These are phyloP conservation scores for Pholis gunnellus DNA, from an alignment of 2,113 vertebrate genomes.

Conservation along the genomic window DNA sequence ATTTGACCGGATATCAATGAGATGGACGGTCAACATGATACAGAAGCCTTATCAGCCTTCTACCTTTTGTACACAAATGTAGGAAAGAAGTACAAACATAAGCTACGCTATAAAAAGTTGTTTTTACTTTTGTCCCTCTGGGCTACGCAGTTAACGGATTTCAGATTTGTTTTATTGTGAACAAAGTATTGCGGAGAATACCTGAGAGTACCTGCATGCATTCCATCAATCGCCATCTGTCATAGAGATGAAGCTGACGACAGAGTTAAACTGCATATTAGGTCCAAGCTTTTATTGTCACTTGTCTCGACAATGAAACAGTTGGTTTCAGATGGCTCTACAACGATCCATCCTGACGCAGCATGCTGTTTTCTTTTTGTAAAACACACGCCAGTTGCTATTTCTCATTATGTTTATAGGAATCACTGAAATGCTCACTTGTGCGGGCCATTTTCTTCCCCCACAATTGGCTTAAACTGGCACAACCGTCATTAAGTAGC, in stretches of 20 bases:
- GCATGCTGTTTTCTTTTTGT: neutral
- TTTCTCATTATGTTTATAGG: constrained; percentile 42
- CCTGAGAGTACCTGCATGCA: no score
- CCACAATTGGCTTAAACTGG: constrained; percentile 5
- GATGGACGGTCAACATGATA: neutral
- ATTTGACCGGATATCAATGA: constrained; percentile 1
- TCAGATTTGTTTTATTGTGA: neutral
- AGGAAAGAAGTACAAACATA: neutral
- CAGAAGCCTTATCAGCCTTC: neutral
- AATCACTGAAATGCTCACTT: constrained; percentile 35
- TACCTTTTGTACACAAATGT: neutral
- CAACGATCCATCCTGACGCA: constrained; percentile 36
- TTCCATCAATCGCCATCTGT: neutral
- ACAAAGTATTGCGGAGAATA: neutral
- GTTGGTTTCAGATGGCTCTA: constrained; percentile 11
- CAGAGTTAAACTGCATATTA: neutral
- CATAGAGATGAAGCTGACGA: neutral
- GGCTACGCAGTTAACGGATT: neutral
- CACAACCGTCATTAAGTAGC: no score
- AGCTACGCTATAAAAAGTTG: no score
- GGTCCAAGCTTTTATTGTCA: neutral
- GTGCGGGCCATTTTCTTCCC: constrained; percentile 13
- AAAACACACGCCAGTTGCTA: neutral
- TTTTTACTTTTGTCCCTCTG: neutral
- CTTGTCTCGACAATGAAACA: constrained; percentile 8